Evolutionary conservation across 1,140 invertebrate species (phyloP).

Genomic region (Acromyrmex heyeri): DNA sequence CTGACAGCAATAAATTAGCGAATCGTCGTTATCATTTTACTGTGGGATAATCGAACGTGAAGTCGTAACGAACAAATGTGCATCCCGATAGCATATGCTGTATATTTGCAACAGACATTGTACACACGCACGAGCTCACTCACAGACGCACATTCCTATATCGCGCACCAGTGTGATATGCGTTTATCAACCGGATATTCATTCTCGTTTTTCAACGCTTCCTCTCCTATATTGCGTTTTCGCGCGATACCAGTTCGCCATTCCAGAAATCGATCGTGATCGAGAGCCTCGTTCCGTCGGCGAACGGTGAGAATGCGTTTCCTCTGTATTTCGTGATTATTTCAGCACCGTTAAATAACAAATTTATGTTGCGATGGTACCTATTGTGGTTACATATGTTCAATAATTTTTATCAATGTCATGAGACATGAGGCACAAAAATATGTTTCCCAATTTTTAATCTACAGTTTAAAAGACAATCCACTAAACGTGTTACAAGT

Average conservation of each 20-base stretch:
- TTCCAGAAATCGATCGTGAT: constrained; percentile 46
- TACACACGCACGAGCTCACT: neutral
- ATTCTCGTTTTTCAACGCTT: constrained; percentile 58
- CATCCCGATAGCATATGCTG: constrained; percentile 66
- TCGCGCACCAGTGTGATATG: neutral
- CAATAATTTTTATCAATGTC: neutral
- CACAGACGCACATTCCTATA: neutral
- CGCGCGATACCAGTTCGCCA: constrained; percentile 48
- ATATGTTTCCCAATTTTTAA: neutral
- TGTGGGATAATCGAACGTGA: constrained; percentile 47
- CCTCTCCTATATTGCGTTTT: neutral
- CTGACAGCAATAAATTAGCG: constrained; percentile 33
- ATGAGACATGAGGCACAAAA: neutral
- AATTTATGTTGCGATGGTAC: constrained; percentile 5
- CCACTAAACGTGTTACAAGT: constrained; percentile 16
- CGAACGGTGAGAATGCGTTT: constrained; percentile 7
- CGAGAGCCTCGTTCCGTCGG: constrained; percentile 18
- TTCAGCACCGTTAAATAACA: constrained; percentile 5
- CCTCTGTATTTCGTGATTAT: neutral
- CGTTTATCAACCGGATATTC: constrained; percentile 66
- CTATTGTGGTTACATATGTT: neutral
- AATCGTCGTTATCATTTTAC: constrained; percentile 51
- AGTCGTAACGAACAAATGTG: constrained; percentile 15
- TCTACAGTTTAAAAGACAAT: neutral
- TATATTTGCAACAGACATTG: neutral